Base-by-base conservation (phyloP, 2,797 vertebrate species). In the Nannoperca obscura region DNA sequence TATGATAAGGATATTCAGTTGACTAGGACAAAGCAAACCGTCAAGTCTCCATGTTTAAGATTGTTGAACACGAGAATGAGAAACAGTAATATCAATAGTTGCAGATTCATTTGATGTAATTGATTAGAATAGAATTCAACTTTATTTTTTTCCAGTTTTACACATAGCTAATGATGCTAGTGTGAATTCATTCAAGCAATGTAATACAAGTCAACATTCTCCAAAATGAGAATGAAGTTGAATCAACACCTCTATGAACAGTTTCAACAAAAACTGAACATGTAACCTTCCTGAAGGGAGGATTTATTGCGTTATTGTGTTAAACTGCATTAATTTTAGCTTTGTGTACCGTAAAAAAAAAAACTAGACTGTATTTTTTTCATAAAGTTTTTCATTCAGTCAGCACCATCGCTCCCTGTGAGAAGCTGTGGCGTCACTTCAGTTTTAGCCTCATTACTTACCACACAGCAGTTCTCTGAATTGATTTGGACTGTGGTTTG, bases 401-500 rank as follows among this genome's bases (percentile, higher is more conserved):
- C 27, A 46, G 24, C 58, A 30, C 40, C 17, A 12, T 63, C n/a
- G 2, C 19, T 20, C 1, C 46, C 47, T 34, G 36, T 78, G 70
- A 75, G 47, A 82, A 55, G 57, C 34, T 46, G 55, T 11, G 2
- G 0, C 1, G 50, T 19, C 1, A 3, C 40, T 53, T 38, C 0
- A 49, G 42, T 15, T 42, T 22, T 52, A n/a, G n/a, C 42, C 32
- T 73, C 60, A 15, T 32, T 57, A 19, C 36, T 50, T 12, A n/a
- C 71, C 12, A 24, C 57, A 17, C 22, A 19, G 20, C 38, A 42
- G 57, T 44, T 46, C 17, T 71, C 20, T 76, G 57, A 69, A 74
- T 40, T 71, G 69, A 80, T 74, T 78, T 76, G 22, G 63, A 65
- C 49, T 80, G 84, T 55, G 82, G 84, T 87, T 38, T 66, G 15